Percentiles rank a stretch among this genome's conserved stretches.
phyloP scores from a whole-genome alignment of 1,140 invertebrate genomes.

The Euwallacea similis region DNA sequence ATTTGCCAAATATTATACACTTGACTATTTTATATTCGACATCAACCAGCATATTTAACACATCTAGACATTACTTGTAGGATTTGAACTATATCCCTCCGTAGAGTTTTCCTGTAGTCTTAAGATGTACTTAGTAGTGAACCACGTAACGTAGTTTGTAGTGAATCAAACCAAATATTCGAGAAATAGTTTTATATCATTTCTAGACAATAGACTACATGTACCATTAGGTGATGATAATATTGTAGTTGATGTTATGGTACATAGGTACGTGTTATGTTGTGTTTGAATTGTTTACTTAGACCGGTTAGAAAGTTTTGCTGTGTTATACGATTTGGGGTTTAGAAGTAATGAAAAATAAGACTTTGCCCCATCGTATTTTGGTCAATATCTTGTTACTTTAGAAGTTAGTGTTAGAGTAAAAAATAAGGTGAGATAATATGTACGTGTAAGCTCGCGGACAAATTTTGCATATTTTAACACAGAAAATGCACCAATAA shows the following conservation, averaged over 20 bases:
- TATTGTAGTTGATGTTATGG: slow-evolving; percentile 19
- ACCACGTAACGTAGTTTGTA: slow-evolving; percentile 7
- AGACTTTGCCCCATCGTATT: not conserved
- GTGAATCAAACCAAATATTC: slow-evolving; percentile 8
- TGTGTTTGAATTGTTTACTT: slow-evolving; percentile 2
- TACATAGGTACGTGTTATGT: slow-evolving; percentile 17
- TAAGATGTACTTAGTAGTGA: not conserved
- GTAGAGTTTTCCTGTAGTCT: slow-evolving; percentile 11
- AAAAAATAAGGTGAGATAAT: too few species aligned
- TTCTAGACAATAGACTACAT: slow-evolving; percentile 25
- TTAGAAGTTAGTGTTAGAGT: not conserved
- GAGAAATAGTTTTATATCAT: slow-evolving; percentile 23
- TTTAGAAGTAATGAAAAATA: too few species aligned
- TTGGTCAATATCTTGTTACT: not conserved
- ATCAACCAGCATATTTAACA: slow-evolving; percentile 23
- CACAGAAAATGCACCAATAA: too few species aligned
- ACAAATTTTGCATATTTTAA: too few species aligned
- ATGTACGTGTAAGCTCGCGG: too few species aligned
- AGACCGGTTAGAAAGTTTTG: too few species aligned
- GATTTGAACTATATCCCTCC: slow-evolving; percentile 8
- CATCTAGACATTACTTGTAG: slow-evolving; percentile 33
- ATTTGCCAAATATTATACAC: too few species aligned
- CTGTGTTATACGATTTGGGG: too few species aligned
- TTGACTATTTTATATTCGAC: not conserved
- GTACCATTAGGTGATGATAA: slow-evolving; percentile 5